These are phyloP conservation scores for Siphlonurus alternatus DNA, from an alignment of 2,888 invertebrate species.

Conservation along the genomic window DNA sequence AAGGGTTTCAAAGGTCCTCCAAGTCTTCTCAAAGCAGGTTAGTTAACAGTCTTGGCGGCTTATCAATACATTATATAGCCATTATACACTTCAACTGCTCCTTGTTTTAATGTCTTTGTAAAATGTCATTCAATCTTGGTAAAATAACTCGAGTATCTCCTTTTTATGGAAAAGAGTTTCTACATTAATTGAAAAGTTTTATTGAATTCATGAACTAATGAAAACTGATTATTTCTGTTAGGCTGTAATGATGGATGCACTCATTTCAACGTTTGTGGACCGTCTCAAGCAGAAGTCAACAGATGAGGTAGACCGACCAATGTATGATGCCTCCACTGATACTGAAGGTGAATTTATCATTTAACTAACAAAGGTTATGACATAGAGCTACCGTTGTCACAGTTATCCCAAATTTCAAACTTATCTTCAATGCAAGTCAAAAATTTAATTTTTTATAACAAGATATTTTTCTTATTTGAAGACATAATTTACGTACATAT, in stretches of 20 bases:
- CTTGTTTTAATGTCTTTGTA: slow-evolving; percentile 50
- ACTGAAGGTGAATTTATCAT: slow-evolving; percentile 19
- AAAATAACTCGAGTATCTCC: background rate
- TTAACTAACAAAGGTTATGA: background rate
- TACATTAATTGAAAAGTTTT: too few species aligned
- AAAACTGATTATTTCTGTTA: slow-evolving; percentile 19
- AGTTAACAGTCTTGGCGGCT: slow-evolving; percentile 6
- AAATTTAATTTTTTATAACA: too few species aligned
- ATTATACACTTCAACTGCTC: background rate
- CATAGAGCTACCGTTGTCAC: background rate
- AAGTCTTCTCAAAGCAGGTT: slow-evolving; percentile 39
- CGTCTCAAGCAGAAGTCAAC: slow-evolving; percentile 40
- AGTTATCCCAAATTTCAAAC: too few species aligned
- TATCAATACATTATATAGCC: background rate
- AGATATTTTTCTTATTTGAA: too few species aligned
- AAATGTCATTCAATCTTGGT: slow-evolving; percentile 7
- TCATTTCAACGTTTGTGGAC: slow-evolving; percentile 67
- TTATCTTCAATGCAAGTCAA: too few species aligned
- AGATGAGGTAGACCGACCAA: slow-evolving; percentile 29
- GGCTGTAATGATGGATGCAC: slow-evolving; percentile 74
- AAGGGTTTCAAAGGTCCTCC: slow-evolving; percentile 62
- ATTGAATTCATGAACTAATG: too few species aligned
- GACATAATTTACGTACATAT: too few species aligned
- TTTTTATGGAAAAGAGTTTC: too few species aligned
- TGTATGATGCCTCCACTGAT: slow-evolving; percentile 21